These are phyloP conservation scores for Aporrectodea caliginosa DNA, from an alignment of 1,140 invertebrate genomes.

Conservation along the genomic window DNA sequence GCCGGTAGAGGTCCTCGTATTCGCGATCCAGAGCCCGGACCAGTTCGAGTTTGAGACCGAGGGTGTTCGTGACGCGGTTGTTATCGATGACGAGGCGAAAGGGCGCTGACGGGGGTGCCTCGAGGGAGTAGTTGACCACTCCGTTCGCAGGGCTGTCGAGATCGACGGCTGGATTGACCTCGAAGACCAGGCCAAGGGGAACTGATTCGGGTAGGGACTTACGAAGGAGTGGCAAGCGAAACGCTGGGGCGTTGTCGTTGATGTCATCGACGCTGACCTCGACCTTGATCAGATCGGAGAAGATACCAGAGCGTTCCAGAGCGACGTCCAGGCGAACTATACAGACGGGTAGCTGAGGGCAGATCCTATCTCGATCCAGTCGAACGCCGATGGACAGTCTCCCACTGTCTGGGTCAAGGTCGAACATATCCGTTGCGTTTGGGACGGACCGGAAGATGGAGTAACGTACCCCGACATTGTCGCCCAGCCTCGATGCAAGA, in stretches of 20 bases:
- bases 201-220: not conserved
- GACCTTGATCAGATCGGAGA: not conserved
- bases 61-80: not conserved
- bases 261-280: not conserved
- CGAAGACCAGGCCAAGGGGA: not conserved
- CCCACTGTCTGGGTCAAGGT: not conserved
- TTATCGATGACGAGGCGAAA: not conserved
- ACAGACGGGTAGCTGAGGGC: not conserved
- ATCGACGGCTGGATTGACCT: not conserved
- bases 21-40: constrained; percentile 24
- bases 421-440: not conserved
- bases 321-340: not conserved
- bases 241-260: not conserved
- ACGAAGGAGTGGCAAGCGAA: not conserved
- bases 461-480: not conserved
- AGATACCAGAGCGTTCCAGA: not conserved
- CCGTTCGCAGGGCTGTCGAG: not conserved
- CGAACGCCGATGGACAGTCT: not conserved
- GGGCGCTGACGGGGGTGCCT: not conserved
- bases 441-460: not conserved
- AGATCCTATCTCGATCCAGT: not conserved
- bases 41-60: constrained; percentile 26
- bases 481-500: not conserved
- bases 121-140: not conserved
- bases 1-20: not conserved